Evolutionary conservation across 2,797 vertebrate species (phyloP), one percentile per base, ranked within the genome.

Genomic region (Macropus fuliginosus): DNA sequence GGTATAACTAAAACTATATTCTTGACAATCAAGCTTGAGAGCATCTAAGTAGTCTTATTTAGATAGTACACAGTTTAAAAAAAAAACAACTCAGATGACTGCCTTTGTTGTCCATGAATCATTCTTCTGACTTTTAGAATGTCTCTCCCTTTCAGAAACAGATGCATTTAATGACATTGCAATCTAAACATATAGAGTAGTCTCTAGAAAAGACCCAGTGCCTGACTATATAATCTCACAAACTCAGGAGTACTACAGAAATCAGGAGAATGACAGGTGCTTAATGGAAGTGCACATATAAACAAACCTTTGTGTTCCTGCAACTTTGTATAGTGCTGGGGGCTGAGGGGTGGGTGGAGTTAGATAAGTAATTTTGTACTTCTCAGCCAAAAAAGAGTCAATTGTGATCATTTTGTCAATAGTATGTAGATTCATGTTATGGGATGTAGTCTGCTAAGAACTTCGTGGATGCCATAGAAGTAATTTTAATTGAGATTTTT

Each of bases 401-500:
- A 96, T 98, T 98, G 94, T 95, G 92, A 98, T 98, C 97, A 98
- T 98, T 98, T 98, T 98, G 97, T 98, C 97, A 97, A 93, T 98
- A 97, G 97, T 54, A 55, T 96, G 95, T 98, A 98, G 96, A 98
- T 98, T 97, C 97, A 97, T 97, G 92, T 96, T 97, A 97, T 97
- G 94, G 95, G 95, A 95, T 97, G 54, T 96, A 97, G 95, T 97
- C 98, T 98, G 96, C 98, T 98, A 98, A 98, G 98, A 98, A 98
- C 97, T 97, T 98, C 98, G 97, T 96, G 94, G 97, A 98, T 94
- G 97, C 98, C 97, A 98, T 97, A 98, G 98, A 98, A 98, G 96
- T 98, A 98, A 98, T 99, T 99, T 99, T 99, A 99, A 99, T 98
- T 98, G 98, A 98, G 98, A 98, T 98, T 99, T 98, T 99, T 98